Conservation (phyloP, 2,888 invertebrate genomes). For the Oeneis ivallda region DNA sequence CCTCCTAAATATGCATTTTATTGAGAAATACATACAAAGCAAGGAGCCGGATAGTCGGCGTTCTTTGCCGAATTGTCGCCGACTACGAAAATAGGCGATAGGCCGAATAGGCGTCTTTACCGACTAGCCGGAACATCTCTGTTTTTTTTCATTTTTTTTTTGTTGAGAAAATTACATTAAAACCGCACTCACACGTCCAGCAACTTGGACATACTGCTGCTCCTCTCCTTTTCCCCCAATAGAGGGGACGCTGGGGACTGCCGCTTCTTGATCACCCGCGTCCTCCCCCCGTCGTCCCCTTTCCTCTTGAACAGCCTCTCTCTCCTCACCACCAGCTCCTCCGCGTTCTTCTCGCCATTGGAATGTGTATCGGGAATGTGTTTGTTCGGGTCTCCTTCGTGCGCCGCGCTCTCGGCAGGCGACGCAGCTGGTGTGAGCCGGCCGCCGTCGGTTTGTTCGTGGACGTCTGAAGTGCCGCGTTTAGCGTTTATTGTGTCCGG, state of each 20-base stretch:
- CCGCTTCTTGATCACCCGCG: constrained; percentile 60
- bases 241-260: constrained; percentile 67
- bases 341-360: constrained; percentile 64
- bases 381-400: constrained; percentile 46
- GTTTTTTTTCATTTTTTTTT: too few relatives aligned
- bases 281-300: constrained; percentile 63
- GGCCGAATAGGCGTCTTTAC: too few relatives aligned
- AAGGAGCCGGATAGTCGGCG: too few relatives aligned
- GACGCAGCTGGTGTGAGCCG: constrained; percentile 52
- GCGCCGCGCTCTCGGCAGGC: constrained; percentile 81
- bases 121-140: too few relatives aligned
- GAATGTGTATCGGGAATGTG: constrained; percentile 53
- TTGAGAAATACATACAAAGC: too few relatives aligned
- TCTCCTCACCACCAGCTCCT: constrained; percentile 70
- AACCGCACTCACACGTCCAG: constrained; percentile 83
- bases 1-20: too few relatives aligned
- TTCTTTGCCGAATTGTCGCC: too few relatives aligned
- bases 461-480: constrained; percentile 40
- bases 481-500: constrained; percentile 82
- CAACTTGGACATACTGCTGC: constrained; percentile 92
- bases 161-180: neutral
- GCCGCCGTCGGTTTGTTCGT: constrained; percentile 43
- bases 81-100: too few relatives aligned
- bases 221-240: constrained; percentile 88
- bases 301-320: constrained; percentile 75